Evolutionary conservation across 2,888 invertebrate genomes (phyloP).

Genomic region (Andrena chrysosceles): DNA sequence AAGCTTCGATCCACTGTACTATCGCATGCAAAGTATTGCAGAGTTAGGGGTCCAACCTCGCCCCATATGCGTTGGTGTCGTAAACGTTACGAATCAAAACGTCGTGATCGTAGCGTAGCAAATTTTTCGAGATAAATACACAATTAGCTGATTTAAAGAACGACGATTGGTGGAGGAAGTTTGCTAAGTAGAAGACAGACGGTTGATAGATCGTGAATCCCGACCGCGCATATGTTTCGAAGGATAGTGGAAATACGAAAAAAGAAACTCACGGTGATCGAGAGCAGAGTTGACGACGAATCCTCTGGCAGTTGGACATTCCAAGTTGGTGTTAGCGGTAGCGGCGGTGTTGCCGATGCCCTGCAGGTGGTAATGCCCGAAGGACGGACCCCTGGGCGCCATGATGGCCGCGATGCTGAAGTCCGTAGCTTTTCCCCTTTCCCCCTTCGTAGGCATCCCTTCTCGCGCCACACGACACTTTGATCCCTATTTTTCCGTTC

Average conservation of each 20-base stretch:
- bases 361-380: conserved; percentile 84
- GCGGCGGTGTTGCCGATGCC: conserved; percentile 80
- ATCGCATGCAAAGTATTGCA: too few relatives aligned
- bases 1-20: too few relatives aligned
- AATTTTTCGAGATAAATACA: too few relatives aligned
- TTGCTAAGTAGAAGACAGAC: too few relatives aligned
- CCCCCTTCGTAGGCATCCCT: conserved; percentile 85
- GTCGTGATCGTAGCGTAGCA: too few relatives aligned
- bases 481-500: conserved; percentile 45
- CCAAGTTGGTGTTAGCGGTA: conserved; percentile 75
- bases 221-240: background rate
- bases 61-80: too few relatives aligned
- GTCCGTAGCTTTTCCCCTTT: conserved; percentile 87
- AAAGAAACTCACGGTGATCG: conserved; percentile 80
- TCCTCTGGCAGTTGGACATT: conserved; percentile 78
- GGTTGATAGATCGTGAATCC: background rate
- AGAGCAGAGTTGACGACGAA: conserved; percentile 78
- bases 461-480: conserved; percentile 79
- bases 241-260: background rate
- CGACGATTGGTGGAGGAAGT: too few relatives aligned
- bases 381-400: conserved; percentile 86
- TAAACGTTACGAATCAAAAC: too few relatives aligned
- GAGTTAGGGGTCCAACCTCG: too few relatives aligned
- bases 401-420: conserved; percentile 91
- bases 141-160: too few relatives aligned